phyloP scores from a whole-genome alignment of 2,113 vertebrate species.

The Nyctibius bracteatus region DNA sequence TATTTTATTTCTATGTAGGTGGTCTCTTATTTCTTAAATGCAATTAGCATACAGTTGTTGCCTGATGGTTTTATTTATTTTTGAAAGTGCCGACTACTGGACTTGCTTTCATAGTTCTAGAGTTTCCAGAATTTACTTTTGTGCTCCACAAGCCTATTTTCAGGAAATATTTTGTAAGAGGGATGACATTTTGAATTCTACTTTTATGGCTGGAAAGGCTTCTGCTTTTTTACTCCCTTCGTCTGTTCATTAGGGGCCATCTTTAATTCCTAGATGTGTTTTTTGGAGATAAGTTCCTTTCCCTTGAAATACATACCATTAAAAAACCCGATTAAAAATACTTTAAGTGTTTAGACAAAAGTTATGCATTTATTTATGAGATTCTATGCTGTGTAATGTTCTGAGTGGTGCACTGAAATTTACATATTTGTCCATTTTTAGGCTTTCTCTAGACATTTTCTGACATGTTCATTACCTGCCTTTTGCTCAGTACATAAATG shows the following conservation, averaged over 20 bases:
- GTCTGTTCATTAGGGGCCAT: conserved; percentile 22
- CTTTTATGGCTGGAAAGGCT: conserved; percentile 42
- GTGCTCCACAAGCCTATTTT: conserved; percentile 40
- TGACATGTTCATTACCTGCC: background rate
- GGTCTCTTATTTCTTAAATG: conserved; percentile 39
- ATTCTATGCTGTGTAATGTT: background rate
- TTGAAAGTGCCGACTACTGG: conserved; percentile 50
- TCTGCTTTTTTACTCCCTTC: conserved; percentile 44
- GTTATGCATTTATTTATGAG: background rate
- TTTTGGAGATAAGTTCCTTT: background rate
- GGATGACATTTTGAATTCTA: conserved; percentile 21
- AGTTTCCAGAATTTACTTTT: conserved; percentile 44
- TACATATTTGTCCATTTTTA: background rate
- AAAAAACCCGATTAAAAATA: background rate
- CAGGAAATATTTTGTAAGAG: conserved; percentile 57
- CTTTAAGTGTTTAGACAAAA: background rate
- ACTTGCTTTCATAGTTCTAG: conserved; percentile 48
- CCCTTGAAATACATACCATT: conserved; percentile 28
- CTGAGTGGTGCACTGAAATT: background rate
- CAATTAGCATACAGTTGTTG: conserved; percentile 57
- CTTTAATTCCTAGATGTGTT: conserved; percentile 46
- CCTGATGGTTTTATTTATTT: conserved; percentile 54
- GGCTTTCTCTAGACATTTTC: background rate
- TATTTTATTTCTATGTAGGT: conserved; percentile 37
- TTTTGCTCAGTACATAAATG: conserved; percentile 17